A percentile compares a stretch with the other conserved stretches of the same genome.
Conservation (phyloP, 2,797 vertebrate genomes). For the Pseudopleuronectes americanus region DNA sequence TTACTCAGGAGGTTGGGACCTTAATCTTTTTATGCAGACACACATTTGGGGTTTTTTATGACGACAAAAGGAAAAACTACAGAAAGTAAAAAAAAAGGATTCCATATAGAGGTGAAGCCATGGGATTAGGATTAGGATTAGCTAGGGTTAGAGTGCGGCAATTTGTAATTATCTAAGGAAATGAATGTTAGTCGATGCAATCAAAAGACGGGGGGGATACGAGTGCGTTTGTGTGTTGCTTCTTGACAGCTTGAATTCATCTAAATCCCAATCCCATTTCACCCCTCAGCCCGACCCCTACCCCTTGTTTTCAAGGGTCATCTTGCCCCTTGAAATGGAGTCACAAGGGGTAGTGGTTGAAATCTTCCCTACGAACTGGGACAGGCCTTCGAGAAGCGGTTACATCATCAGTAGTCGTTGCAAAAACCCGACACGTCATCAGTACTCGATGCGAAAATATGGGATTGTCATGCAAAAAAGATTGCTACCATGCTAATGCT, state of each 20-base stretch:
- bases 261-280: constrained; percentile 37
- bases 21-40: neutral
- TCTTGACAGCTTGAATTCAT: constrained; percentile 53
- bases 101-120: neutral
- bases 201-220: too few species aligned
- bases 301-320: too few species aligned
- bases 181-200: neutral
- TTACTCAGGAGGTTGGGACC: neutral
- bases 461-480: too few species aligned
- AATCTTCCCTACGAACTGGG: too few species aligned
- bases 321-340: too few species aligned
- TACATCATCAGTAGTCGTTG: too few species aligned
- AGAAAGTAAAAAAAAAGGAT: neutral
- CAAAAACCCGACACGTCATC: too few species aligned
- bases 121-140: neutral
- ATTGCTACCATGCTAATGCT: too few species aligned
- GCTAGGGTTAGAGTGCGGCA: neutral
- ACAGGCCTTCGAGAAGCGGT: too few species aligned
- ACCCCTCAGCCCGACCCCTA: too few species aligned
- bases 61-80: neutral
- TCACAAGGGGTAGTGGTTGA: too few species aligned
- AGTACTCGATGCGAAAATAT: too few species aligned
- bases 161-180: neutral
- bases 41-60: neutral
- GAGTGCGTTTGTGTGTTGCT: constrained; percentile 3